These are phyloP conservation scores for Glaucopsyche alexis DNA, from an alignment of 2,888 invertebrate species.

Conservation along the genomic window DNA sequence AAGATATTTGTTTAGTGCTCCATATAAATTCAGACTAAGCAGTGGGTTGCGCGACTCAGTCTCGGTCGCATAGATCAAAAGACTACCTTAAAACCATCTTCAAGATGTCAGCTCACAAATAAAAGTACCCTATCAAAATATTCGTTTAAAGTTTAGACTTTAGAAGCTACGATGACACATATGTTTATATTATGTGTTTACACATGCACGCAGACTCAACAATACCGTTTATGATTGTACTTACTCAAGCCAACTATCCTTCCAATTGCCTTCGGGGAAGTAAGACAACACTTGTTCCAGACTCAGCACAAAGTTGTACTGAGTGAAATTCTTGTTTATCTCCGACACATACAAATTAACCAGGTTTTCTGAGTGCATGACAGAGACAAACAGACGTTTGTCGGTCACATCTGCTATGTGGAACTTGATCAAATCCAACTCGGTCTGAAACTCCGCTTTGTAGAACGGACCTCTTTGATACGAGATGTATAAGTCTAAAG, in stretches of 20 bases:
- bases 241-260: slow-evolving; percentile 90
- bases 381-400: slow-evolving; percentile 89
- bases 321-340: slow-evolving; percentile 80
- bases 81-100: too few relatives aligned
- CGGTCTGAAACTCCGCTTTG: slow-evolving; percentile 87
- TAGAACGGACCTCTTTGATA: slow-evolving; percentile 85
- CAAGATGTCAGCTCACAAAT: too few relatives aligned
- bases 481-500: slow-evolving; percentile 86
- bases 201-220: too few relatives aligned
- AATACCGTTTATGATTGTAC: slow-evolving; percentile 44
- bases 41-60: too few relatives aligned
- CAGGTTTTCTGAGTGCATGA: slow-evolving; percentile 85
- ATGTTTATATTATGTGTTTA: too few relatives aligned
- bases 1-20: too few relatives aligned
- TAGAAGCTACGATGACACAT: too few relatives aligned
- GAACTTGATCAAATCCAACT: slow-evolving; percentile 83
- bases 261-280: slow-evolving; percentile 90
- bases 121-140: too few relatives aligned
- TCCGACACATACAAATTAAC: slow-evolving; percentile 92
- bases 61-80: too few relatives aligned
- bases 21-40: too few relatives aligned
- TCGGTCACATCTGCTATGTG: slow-evolving; percentile 92
- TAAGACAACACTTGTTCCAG: slow-evolving; percentile 90
- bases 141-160: too few relatives aligned
- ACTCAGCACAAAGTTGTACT: slow-evolving; percentile 87